phyloP scores from a whole-genome alignment of 2,113 vertebrate species.

The Epinephelus lanceolatus region DNA sequence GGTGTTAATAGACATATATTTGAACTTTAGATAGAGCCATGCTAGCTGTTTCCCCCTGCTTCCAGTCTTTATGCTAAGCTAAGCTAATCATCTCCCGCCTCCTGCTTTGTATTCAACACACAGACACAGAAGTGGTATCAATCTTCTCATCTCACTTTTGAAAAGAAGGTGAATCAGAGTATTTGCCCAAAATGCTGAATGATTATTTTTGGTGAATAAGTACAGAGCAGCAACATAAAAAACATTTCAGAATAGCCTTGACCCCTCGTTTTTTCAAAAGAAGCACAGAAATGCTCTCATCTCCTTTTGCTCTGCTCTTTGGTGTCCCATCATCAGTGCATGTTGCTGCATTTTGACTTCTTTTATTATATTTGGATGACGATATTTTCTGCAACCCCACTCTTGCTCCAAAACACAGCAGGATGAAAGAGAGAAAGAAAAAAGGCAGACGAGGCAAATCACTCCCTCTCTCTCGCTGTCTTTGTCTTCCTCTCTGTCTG shows the following conservation, averaged over 20 bases:
- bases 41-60: neutral
- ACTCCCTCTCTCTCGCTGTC: neutral
- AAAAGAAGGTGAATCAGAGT: neutral
- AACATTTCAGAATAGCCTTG: neutral
- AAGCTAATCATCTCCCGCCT: neutral
- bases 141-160: neutral
- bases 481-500: neutral
- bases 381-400: conserved; percentile 44
- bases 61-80: neutral
- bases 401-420: conserved; percentile 19
- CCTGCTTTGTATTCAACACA: neutral
- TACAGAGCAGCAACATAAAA: neutral
- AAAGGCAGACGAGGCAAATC: conserved; percentile 9
- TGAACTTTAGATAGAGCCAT: neutral
- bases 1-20: too few relatives aligned
- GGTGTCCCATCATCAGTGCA: neutral
- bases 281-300: neutral
- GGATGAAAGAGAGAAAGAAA: conserved; percentile 41
- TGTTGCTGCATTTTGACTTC: conserved; percentile 12
- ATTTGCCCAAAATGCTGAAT: neutral
- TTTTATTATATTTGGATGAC: conserved; percentile 22
- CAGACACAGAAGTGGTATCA: neutral
- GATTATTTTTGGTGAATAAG: neutral
- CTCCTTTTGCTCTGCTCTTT: neutral
- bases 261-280: neutral